Evolutionary conservation across 2,888 invertebrate species (phyloP), one percentile per base, ranked within the genome.

Genomic region (Agapostemon virescens): DNA sequence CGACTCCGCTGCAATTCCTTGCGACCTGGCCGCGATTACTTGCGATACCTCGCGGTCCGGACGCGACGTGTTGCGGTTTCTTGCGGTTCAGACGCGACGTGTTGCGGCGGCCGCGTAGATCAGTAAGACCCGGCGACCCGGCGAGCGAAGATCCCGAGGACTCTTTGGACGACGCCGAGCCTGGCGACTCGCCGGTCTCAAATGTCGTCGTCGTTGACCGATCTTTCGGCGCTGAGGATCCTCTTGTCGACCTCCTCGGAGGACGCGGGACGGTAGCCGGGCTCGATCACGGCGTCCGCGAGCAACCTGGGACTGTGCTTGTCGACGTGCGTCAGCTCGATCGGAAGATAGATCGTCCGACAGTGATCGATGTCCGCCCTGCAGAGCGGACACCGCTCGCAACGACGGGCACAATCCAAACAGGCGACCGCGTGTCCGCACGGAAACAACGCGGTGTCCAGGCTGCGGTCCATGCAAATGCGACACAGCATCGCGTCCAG

Each of bases 341-440:
- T 94, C 13, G 96, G 96, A 42, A 96, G 93, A 92, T 95, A 97
- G 84, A 97, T 95, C 90, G 95, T 95, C 93, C 96, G 95, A 40
- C 95, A 94, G 86, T 95, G 95, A 69, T 95, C 94, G 82, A 97
- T 96, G 89, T 95, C 94, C 7, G 95, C 94, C 30, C 97, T 94
- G 91, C 97, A 97, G 42, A 97, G 93, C 0, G 97, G 97, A 91
- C 97, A 97, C 78, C 95, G 94, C 79, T 95, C 94, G 91, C 97
- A 96, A 89, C 95, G 95, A 93, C 83, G 94, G 3, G 97, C 97
- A 91, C 98, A 98, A 33, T 94, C 93, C 55, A 94, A 93, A 93
- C 98, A 98, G 89, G 97, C 97, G 69, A 97, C 95, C 71, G 97
- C 96, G 93, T 98, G 98, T n/a, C 97, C 95, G 91, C 98, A 98